Conservation (phyloP, 2,888 invertebrate species). For the Scaptomyza tumidula region DNA sequence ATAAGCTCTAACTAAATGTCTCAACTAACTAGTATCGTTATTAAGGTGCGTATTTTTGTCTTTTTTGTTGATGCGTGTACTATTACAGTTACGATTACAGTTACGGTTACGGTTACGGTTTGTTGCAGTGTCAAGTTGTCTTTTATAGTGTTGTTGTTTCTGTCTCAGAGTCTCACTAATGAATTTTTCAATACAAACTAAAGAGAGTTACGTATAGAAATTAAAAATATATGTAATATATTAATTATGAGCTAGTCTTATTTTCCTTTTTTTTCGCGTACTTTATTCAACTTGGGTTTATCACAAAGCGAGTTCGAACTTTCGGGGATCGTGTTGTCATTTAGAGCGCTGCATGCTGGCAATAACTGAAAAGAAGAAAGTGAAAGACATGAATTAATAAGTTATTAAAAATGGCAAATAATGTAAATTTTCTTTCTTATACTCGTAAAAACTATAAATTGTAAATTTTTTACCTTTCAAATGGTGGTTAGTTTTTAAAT, state of each 20-base stretch:
- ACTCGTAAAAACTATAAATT: background rate
- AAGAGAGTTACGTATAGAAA: conserved; percentile 44
- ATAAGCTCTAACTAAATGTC: conserved; percentile 28
- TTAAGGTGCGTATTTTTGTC: conserved; percentile 17
- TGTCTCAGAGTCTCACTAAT: conserved; percentile 55
- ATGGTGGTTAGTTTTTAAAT: no score
- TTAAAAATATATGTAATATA: conserved; percentile 7
- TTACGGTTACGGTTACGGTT: conserved; percentile 23
- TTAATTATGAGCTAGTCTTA: conserved; percentile 17
- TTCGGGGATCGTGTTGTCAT: conserved; percentile 75
- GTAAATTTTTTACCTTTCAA: background rate
- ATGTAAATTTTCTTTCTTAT: background rate
- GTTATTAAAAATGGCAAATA: background rate
- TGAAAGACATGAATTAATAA: conserved; percentile 5
- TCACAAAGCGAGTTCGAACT: conserved; percentile 80
- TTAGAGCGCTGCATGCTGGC: conserved; percentile 79
- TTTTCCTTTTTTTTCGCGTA: conserved; percentile 68
- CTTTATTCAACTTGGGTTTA: conserved; percentile 76
- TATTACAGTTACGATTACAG: conserved; percentile 22
- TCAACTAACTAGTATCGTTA: conserved; percentile 28
- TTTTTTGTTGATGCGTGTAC: background rate
- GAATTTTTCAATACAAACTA: conserved; percentile 34
- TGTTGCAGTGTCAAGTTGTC: conserved; percentile 54
- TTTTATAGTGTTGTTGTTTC: conserved; percentile 42
- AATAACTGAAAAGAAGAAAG: conserved; percentile 63